Conservation (phyloP, 2,888 invertebrate species). For the Thumatha senex region DNA sequence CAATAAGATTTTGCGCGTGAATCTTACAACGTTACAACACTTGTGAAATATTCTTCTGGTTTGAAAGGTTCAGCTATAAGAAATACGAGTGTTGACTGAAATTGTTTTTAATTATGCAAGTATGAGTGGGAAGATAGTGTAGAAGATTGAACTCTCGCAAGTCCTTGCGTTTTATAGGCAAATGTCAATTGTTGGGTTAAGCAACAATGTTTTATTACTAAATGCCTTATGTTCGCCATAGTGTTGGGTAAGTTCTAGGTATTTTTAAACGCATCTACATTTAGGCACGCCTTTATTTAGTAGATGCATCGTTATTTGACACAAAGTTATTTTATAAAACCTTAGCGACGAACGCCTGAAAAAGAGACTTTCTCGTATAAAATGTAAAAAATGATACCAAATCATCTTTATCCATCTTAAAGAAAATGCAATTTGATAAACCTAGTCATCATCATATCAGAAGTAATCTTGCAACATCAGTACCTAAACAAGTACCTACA, state of each 20-base stretch:
- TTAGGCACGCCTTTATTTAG: conserved; percentile 38
- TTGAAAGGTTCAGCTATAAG: conserved; percentile 21
- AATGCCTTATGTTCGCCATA: conserved; percentile 56
- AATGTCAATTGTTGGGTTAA: conserved; percentile 74
- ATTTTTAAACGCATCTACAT: conserved; percentile 55
- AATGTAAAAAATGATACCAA: neutral
- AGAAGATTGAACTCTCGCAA: conserved; percentile 45
- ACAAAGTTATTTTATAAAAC: neutral
- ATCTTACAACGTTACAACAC: conserved; percentile 44
- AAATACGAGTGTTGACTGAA: conserved; percentile 7
- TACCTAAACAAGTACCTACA: conserved; percentile 18
- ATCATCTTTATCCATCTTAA: too few species aligned
- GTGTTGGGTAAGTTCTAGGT: conserved; percentile 58
- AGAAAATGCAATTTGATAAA: conserved; percentile 3
- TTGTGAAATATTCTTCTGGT: conserved; percentile 42
- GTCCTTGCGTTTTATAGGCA: conserved; percentile 56
- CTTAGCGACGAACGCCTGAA: conserved; percentile 2
- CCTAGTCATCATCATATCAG: conserved; percentile 14
- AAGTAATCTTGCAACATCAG: conserved; percentile 2
- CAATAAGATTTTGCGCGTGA: conserved; percentile 40
- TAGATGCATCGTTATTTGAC: conserved; percentile 16
- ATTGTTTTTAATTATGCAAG: conserved; percentile 42
- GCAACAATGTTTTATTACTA: conserved; percentile 70
- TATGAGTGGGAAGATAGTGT: conserved; percentile 38
- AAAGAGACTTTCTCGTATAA: neutral